Conservation (phyloP, 2,888 invertebrate genomes). For the Oithona nana region DNA sequence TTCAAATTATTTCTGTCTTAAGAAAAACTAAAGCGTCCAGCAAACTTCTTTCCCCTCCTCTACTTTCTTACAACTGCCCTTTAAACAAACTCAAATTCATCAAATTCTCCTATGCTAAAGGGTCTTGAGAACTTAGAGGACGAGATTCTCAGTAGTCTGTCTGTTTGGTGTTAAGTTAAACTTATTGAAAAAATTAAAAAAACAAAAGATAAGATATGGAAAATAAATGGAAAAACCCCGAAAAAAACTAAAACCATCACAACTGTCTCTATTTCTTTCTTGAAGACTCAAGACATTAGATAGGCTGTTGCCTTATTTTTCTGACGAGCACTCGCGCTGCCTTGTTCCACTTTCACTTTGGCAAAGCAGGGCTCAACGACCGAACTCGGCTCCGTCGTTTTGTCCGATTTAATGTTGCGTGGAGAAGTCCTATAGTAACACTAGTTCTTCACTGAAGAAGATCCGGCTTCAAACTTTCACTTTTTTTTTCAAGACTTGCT, state of each 20-base stretch:
- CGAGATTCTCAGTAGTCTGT: not conserved
- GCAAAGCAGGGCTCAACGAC: not conserved
- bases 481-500: no score
- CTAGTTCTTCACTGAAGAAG: no score
- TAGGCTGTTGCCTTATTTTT: no score
- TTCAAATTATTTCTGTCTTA: not conserved
- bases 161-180: conserved; percentile 5
- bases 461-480: no score
- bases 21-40: no score
- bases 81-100: not conserved
- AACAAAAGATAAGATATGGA: conserved; percentile 8
- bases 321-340: not conserved
- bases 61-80: conserved; percentile 5
- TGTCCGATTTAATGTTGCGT: not conserved
- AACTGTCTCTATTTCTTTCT: not conserved
- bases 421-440: no score
- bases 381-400: not conserved
- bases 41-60: not conserved
- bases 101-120: conserved; percentile 9
- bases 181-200: not conserved
- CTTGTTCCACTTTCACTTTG: not conserved
- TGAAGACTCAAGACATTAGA: no score
- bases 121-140: conserved; percentile 9
- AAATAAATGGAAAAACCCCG: conserved; percentile 1
- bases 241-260: conserved; percentile 1